phyloP scores from a whole-genome alignment of 1,140 invertebrate genomes.

The Phenacoccus solenopsis region DNA sequence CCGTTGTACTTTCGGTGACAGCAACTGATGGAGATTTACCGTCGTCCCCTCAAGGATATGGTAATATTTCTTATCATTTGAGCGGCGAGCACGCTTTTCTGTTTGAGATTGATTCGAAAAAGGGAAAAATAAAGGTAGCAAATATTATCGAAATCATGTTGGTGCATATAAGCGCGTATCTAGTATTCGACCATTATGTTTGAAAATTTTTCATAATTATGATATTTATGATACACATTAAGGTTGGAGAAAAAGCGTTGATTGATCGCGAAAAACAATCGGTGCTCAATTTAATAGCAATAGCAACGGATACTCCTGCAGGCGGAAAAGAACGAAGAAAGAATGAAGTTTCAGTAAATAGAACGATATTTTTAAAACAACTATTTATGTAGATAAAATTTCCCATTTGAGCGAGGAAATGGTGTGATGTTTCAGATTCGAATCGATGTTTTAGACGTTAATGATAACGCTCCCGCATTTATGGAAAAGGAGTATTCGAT shows the following conservation, averaged over 20 bases:
- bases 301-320: slow-evolving; percentile 56
- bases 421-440: slow-evolving; percentile 36
- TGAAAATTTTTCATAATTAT: slow-evolving; percentile 20
- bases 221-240: slow-evolving; percentile 24
- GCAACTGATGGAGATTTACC: slow-evolving; percentile 57
- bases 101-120: slow-evolving; percentile 53
- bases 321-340: slow-evolving; percentile 50
- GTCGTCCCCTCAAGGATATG: slow-evolving; percentile 47
- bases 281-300: slow-evolving; percentile 49
- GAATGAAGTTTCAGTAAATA: slow-evolving; percentile 36
- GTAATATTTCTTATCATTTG: slow-evolving; percentile 51
- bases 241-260: slow-evolving; percentile 50
- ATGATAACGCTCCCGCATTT: slow-evolving; percentile 60
- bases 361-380: too few relatives aligned
- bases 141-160: neutral
- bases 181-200: too few relatives aligned
- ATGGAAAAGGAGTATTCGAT: slow-evolving; percentile 32
- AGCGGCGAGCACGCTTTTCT: slow-evolving; percentile 55
- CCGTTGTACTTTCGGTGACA: slow-evolving; percentile 50
- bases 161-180: too few relatives aligned
- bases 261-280: slow-evolving; percentile 63
- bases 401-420: too few relatives aligned
- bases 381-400: too few relatives aligned
- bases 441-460: slow-evolving; percentile 64
- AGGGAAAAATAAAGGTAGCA: slow-evolving; percentile 45